A percentile compares a stretch with the other conserved stretches of the same genome.
Conservation (phyloP, 1,140 invertebrate species). For the Temnothorax nylanderi region DNA sequence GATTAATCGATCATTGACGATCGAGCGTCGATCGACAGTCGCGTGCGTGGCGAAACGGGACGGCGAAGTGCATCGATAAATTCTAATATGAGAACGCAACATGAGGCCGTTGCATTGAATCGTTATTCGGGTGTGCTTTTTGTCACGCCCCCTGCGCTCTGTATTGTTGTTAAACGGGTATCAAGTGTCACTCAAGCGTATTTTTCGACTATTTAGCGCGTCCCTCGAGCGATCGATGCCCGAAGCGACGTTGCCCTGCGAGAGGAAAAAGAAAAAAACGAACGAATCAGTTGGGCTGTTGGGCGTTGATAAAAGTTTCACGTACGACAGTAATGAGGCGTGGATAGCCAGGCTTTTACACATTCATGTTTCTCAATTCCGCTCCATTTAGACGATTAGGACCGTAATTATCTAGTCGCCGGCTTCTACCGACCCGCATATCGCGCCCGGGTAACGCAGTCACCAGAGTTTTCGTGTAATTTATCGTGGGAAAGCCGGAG, state of each 20-base stretch:
- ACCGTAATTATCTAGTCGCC: background rate
- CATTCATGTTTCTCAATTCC: background rate
- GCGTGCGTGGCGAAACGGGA: background rate
- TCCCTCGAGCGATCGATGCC: background rate
- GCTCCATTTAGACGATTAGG: background rate
- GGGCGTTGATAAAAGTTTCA: background rate
- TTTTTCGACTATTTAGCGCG: background rate
- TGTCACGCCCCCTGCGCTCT: background rate
- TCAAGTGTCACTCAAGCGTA: background rate
- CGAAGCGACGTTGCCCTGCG: background rate
- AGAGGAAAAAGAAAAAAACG: background rate
- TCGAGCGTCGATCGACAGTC: background rate
- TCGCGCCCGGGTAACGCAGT: background rate
- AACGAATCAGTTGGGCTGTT: too few relatives aligned
- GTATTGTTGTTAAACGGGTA: background rate
- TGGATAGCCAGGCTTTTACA: background rate
- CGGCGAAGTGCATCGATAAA: background rate
- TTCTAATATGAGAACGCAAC: background rate
- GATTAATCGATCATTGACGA: conserved; percentile 27
- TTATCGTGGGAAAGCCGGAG: background rate
- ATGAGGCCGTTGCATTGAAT: background rate
- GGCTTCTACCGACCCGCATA: conserved; percentile 20
- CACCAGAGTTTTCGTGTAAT: background rate
- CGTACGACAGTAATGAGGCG: background rate
- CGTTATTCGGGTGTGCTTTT: background rate